Percentiles rank a stretch among this genome's conserved stretches.
These are phyloP conservation scores for Napeogenes inachia DNA, from an alignment of 2,888 invertebrate species.

Conservation along the genomic window DNA sequence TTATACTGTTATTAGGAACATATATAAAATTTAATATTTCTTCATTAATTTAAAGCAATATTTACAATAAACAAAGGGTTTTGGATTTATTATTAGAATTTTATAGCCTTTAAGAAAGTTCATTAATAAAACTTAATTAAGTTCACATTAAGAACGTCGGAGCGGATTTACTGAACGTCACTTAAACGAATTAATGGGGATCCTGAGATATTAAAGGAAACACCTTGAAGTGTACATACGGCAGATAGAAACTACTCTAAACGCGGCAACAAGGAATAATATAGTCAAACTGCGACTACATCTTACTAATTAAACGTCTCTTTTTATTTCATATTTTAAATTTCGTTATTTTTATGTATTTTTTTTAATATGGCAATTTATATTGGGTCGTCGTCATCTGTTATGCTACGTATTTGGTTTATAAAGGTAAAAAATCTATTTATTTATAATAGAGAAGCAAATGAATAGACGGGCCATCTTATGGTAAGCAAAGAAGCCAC, in stretches of 20 bases:
- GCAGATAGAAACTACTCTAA: constrained; percentile 8
- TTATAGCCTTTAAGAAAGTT: constrained; percentile 40
- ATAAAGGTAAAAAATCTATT: too few species aligned
- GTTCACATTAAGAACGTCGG: constrained; percentile 65
- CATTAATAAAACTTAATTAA: constrained; percentile 71
- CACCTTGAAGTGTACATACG: constrained; percentile 42
- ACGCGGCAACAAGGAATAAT: constrained; percentile 1
- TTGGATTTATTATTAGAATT: constrained; percentile 31
- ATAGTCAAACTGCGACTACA: too few species aligned
- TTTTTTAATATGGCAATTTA: too few species aligned
- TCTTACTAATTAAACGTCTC: too few species aligned
- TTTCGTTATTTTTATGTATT: too few species aligned
- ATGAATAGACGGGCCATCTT: too few species aligned
- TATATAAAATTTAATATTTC: not conserved
- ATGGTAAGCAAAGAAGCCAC: too few species aligned
- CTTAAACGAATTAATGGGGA: constrained; percentile 68
- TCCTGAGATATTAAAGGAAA: constrained; percentile 61
- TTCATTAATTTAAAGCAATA: not conserved
- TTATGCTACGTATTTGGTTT: too few species aligned
- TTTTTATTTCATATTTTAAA: too few species aligned
- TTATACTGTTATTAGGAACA: too few species aligned
- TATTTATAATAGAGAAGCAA: too few species aligned
- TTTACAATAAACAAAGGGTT: not conserved
- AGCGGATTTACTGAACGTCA: constrained; percentile 62
- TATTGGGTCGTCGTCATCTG: too few species aligned